These are phyloP conservation scores for Cryptus viduatorius DNA, from an alignment of 2,888 invertebrate species.

Conservation along the genomic window DNA sequence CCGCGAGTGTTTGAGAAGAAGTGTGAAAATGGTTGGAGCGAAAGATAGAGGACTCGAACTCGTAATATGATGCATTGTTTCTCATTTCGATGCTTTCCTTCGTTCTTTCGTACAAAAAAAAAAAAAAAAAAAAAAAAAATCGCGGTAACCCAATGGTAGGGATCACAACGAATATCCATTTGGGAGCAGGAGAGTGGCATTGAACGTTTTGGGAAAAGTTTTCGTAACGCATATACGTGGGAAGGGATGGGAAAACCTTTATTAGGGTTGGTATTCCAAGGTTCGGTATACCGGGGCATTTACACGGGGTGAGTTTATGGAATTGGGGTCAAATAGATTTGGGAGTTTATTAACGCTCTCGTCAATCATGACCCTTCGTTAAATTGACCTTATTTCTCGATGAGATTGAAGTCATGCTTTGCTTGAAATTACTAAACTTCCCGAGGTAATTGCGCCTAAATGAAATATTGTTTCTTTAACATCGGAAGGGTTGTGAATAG, in stretches of 20 bases:
- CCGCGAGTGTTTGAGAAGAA: neutral
- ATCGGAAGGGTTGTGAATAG: neutral
- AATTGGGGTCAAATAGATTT: slow-evolving; percentile 26
- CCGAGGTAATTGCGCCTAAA: neutral
- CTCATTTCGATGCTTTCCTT: neutral
- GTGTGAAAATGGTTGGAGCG: neutral
- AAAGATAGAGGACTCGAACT: neutral
- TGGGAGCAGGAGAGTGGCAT: neutral
- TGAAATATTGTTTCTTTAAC: neutral
- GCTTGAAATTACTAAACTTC: neutral
- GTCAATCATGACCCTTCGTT: slow-evolving; percentile 1
- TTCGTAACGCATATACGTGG: too few species aligned
- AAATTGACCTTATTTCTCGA: slow-evolving; percentile 12
- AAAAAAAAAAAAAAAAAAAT: too few species aligned
- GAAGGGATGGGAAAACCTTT: neutral
- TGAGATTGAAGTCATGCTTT: neutral
- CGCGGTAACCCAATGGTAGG: too few species aligned
- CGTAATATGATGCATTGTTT: slow-evolving; percentile 8
- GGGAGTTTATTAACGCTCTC: slow-evolving; percentile 4
- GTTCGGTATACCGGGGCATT: neutral
- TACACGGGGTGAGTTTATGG: neutral
- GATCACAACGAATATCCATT: too few species aligned
- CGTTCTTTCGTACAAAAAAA: neutral
- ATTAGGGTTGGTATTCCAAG: neutral
- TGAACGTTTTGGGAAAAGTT: neutral